These are phyloP conservation scores for Lasioglossum calceatum DNA, from an alignment of 2,888 invertebrate species.

Conservation along the genomic window DNA sequence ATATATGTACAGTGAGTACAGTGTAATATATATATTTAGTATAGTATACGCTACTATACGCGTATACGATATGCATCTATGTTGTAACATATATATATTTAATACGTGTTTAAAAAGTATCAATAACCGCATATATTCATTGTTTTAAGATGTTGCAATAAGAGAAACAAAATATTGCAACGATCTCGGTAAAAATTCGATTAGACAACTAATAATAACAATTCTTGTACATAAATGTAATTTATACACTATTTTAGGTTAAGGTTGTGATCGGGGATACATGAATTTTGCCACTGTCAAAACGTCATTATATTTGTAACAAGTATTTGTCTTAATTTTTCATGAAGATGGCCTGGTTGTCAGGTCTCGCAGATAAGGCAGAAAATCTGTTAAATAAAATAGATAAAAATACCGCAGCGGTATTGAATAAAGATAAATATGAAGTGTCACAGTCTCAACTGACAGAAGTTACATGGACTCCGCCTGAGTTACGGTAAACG, in stretches of 20 bases:
- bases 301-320: constrained; percentile 42
- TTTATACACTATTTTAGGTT: constrained; percentile 42
- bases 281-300: constrained; percentile 37
- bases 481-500: constrained; percentile 67
- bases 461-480: constrained; percentile 78
- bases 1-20: too few species aligned
- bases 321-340: constrained; percentile 27
- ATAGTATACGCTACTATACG: not conserved
- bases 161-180: not conserved
- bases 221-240: not conserved
- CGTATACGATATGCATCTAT: too few species aligned
- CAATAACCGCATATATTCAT: not conserved
- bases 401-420: constrained; percentile 90
- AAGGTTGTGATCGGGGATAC: constrained; percentile 22
- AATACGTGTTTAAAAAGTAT: not conserved
- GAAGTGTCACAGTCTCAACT: constrained; percentile 73
- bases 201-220: not conserved
- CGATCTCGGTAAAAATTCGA: not conserved
- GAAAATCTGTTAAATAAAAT: constrained; percentile 90
- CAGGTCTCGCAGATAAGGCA: constrained; percentile 90
- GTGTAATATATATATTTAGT: not conserved
- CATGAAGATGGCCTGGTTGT: constrained; percentile 89
- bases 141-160: not conserved
- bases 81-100: not conserved
- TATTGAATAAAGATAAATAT: constrained; percentile 84